Conservation (phyloP, 2,113 vertebrate genomes). For the Phycodurus eques region DNA sequence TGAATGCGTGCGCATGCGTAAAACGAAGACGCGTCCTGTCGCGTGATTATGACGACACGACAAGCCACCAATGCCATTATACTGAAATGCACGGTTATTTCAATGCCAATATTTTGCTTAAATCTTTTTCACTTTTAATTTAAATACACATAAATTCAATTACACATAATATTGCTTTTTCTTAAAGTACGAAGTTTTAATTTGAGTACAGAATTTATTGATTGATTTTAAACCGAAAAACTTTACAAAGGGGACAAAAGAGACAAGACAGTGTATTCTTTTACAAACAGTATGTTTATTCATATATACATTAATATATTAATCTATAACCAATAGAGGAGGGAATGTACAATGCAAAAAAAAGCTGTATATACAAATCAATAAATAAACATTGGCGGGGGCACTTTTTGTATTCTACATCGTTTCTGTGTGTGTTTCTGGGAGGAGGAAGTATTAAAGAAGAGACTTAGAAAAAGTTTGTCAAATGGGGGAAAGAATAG, state of each 20-base stretch:
- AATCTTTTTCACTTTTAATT: neutral
- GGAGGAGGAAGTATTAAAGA: slow-evolving; percentile 28
- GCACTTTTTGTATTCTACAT: slow-evolving; percentile 50
- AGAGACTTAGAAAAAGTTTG: slow-evolving; percentile 58
- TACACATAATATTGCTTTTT: too few relatives aligned
- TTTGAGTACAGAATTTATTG: neutral
- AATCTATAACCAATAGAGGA: slow-evolving; percentile 75
- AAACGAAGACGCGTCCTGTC: too few relatives aligned
- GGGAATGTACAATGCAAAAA: slow-evolving; percentile 74
- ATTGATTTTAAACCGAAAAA: neutral
- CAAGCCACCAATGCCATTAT: too few relatives aligned
- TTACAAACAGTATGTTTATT: slow-evolving; percentile 75
- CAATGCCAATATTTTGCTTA: neutral
- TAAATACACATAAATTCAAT: too few relatives aligned
- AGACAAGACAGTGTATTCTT: slow-evolving; percentile 13
- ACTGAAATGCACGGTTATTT: too few relatives aligned
- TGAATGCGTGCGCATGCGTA: neutral
- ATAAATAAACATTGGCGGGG: slow-evolving; percentile 72
- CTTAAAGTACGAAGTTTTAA: too few relatives aligned
- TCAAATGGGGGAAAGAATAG: slow-evolving; percentile 58
- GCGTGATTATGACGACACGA: neutral
- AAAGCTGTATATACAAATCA: slow-evolving; percentile 73
- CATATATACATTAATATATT: slow-evolving; percentile 78
- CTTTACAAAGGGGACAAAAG: neutral
- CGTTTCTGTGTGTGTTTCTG: slow-evolving; percentile 29